Evolutionary conservation across 2,797 vertebrate species (phyloP), one percentile per base, ranked within the genome.

Genomic region (Aulostomus chinensis): DNA sequence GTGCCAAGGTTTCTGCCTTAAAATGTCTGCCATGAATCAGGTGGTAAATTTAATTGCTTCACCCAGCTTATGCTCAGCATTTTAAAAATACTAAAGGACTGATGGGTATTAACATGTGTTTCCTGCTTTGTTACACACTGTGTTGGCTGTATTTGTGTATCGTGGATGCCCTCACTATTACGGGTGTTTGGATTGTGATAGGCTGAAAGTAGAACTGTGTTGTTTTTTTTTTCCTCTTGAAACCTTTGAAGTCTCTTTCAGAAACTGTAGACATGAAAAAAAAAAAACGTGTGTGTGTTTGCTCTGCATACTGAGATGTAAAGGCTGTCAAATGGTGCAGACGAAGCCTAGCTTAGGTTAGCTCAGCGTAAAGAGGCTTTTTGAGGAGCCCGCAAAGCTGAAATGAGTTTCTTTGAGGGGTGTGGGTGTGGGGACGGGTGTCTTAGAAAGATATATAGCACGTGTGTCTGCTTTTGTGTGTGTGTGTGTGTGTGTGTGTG

Each of bases 351-450:
- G 84, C 84, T 85, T 84, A 86, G 78, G 81, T 86, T 86, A 77
- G 85, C 80, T 84, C 73, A 62, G 79, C 60, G 67, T 76, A 86
- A 88, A 87, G 80, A 84, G 82, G 84, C 86, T 87, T 87, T 89
- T 80, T 86, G 79, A 86, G 76, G 77, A 75, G 76, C 68, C 78
- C 20, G 73, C 78, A 76, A 74, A 81, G 71, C 83, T 83, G 72
- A 83, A 88, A 88, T 86, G 68, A 84, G 83, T 88, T 87, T 85
- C 82, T 88, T 86, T 85, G 80, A 80, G 85, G 83, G 73, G 81
- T 71, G 47, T 42, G 69, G 53, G 48, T 64, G 62, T 50, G 54
- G 36, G 73, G 58, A 70, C 49, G 67, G 72, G 68, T 80, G 84
- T 76, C 72, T 76, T 73, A 68, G 81, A 78, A 79, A 81, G 73